Evolutionary conservation across 2,888 invertebrate species (phyloP), one percentile per base, ranked within the genome.

Genomic region (Mythimna loreyi): DNA sequence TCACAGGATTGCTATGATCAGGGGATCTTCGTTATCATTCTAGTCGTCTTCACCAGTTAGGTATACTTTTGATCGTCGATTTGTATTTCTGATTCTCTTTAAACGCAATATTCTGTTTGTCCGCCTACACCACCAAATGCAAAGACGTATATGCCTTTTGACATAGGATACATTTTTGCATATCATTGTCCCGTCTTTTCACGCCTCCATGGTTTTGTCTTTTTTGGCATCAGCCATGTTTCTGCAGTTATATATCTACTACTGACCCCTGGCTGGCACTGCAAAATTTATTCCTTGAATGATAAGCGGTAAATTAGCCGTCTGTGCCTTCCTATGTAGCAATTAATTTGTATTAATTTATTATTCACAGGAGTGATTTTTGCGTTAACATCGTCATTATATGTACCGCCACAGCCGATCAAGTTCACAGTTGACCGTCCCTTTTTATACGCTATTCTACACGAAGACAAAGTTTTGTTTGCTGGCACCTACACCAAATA

Each of bases 401-500:
- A 47, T 9, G 8, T 43, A 58, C 75, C 69, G 49, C 81, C 69
- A 55, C 1, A 4, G n/a, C 60, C 75, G 30, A 50, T 61, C 13
- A 75, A 75, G 56, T 75, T 75, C 33, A 75, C 60, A 47, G 76
- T 80, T 19, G 79, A 81, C 40, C 79, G 53, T 52, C 79, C 83
- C 25, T 91, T 91, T 81, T 63, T 90, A 23, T 90, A 83, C 67
- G 61, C 74, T 8, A 87, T 91, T 40, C 53, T 90, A 8, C 75
- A 83, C 13, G 81, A 87, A 69, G 87, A 91, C 47, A 80, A 85
- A 67, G 45, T 86, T 2, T 69, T 91, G 3, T 91, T 90, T 60
- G 78, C 82, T n/a, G 91, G 91, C n/a, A 88, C 88, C 47, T 86
- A 88, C 69, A 13, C 36, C 36, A 36, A 36, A 0, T 36, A 36